Base-by-base conservation (phyloP, 2,797 vertebrate species). In the Uromys caudimaculatus region DNA sequence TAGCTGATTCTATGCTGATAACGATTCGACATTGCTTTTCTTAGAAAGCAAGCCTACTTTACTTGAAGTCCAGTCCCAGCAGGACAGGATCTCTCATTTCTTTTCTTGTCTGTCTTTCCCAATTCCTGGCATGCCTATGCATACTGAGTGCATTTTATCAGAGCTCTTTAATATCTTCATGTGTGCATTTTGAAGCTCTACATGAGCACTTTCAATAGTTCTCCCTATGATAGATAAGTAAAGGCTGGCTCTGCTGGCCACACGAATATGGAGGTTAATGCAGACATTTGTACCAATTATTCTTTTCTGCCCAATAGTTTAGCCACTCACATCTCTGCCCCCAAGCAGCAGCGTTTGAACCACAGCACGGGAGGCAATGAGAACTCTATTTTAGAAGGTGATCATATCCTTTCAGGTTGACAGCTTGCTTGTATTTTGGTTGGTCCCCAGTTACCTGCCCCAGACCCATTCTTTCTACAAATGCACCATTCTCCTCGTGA, bases 381-480 rank as follows among this genome's bases (percentile, higher is more conserved):
- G 88, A 76, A 64, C 81, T 93, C 73, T 96, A 1, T 95, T 97
- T 94, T 89, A 60, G 69, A 96, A 97, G 75, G 83, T 83, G 78
- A 64, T 62, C 52, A 4, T 82, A 19, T 79, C 50, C 89, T 96
- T 97, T 96, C 78, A 91, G 4, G 14, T 56, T 93, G 89, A 96
- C 82, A 91, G 83, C 52, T 64, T 92, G 62, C 44, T 86, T 87
- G 89, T 76, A 50, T 84, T 95, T 89, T 71, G 92, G 69, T 89
- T 89, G 73, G 44, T 93, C 62, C 77, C 60, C 54, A 67, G 67
- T 89, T 24, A n/a, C 54, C 81, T 81, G 73, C 64, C 90, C 35
- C 82, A 84, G 92, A 88, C 41, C 64, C 13, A 35, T 92, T 79
- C 60, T 95, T 96, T 92, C 69, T 76, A 60, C 86, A 77, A 85